phyloP scores from a whole-genome alignment of 1,140 invertebrate species.

The Drosophila virilis region DNA sequence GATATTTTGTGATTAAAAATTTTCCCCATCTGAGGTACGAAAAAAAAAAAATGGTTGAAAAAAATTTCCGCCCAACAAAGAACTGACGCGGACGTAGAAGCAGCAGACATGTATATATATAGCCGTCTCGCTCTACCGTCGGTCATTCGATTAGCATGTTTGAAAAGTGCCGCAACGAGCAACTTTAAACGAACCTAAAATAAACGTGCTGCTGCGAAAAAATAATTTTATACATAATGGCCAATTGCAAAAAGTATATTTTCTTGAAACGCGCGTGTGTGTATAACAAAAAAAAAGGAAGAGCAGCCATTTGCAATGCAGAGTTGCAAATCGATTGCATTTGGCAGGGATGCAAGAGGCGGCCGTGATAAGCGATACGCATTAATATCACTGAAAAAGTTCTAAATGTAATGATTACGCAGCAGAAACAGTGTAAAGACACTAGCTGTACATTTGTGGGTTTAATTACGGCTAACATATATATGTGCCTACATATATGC shows the following conservation, averaged over 20 bases:
- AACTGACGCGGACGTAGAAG: slow-evolving; percentile 63
- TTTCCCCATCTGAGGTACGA: slow-evolving; percentile 81
- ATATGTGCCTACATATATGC: slow-evolving; percentile 14
- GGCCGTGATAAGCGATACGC: slow-evolving; percentile 31
- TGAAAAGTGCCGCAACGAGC: slow-evolving; percentile 35
- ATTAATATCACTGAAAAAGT: slow-evolving; percentile 17
- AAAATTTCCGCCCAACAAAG: slow-evolving; percentile 60
- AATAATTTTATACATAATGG: slow-evolving; percentile 29
- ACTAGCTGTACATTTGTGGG: slow-evolving; percentile 8
- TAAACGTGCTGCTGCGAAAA: slow-evolving; percentile 32
- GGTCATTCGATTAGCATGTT: slow-evolving; percentile 34
- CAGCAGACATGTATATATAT: slow-evolving; percentile 50
- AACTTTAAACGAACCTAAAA: slow-evolving; percentile 34
- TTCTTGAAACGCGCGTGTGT: slow-evolving; percentile 17
- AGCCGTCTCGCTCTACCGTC: slow-evolving; percentile 50
- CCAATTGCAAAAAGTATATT: slow-evolving; percentile 22
- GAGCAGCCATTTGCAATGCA: slow-evolving; percentile 44
- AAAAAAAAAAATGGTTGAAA: slow-evolving; percentile 51
- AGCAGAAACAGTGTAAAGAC: slow-evolving; percentile 23
- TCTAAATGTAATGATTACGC: slow-evolving; percentile 39
- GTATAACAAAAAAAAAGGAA: slow-evolving; percentile 29
- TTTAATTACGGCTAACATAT: slow-evolving; percentile 14
- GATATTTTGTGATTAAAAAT: slow-evolving; percentile 84
- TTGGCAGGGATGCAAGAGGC: slow-evolving; percentile 19
- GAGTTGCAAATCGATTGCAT: slow-evolving; percentile 48